Conservation (phyloP, 1,140 invertebrate species). For the Muscidifurax raptorellus region DNA sequence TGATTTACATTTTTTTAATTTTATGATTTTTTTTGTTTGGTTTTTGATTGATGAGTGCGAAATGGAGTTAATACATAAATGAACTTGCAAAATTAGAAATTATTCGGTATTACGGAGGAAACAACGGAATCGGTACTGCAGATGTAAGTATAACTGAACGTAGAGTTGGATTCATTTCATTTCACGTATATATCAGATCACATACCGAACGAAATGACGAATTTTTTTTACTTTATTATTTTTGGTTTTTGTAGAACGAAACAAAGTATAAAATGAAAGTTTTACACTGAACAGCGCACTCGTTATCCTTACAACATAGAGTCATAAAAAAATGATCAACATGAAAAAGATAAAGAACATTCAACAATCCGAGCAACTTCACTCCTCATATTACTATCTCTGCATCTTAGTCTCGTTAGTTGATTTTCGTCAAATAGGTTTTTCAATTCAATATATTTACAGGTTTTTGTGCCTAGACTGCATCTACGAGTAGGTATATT, state of each 20-base stretch:
- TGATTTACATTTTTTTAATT: neutral
- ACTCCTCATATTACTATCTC: neutral
- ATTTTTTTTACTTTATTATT: too few relatives aligned
- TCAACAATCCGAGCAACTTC: neutral
- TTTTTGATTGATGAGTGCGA: neutral
- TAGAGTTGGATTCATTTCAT: neutral
- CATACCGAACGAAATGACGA: too few relatives aligned
- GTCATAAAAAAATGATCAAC: neutral
- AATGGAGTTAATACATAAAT: neutral
- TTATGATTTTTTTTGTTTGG: neutral
- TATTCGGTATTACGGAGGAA: neutral
- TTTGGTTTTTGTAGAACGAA: too few relatives aligned
- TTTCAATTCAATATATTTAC: slow-evolving; percentile 55
- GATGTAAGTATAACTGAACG: neutral
- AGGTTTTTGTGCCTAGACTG: slow-evolving; percentile 64
- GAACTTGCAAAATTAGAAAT: neutral
- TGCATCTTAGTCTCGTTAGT: slow-evolving; percentile 7
- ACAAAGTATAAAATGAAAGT: too few relatives aligned
- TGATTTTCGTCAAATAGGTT: neutral
- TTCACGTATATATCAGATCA: neutral
- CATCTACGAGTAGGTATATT: slow-evolving; percentile 62
- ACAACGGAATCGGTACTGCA: neutral
- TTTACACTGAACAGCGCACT: too few relatives aligned
- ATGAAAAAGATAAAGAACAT: neutral
- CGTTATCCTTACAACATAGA: neutral